Percentiles rank a stretch among this genome's conserved stretches.
These are phyloP conservation scores for Tetramorium alpestre DNA, from an alignment of 1,140 invertebrate species.

Conservation along the genomic window DNA sequence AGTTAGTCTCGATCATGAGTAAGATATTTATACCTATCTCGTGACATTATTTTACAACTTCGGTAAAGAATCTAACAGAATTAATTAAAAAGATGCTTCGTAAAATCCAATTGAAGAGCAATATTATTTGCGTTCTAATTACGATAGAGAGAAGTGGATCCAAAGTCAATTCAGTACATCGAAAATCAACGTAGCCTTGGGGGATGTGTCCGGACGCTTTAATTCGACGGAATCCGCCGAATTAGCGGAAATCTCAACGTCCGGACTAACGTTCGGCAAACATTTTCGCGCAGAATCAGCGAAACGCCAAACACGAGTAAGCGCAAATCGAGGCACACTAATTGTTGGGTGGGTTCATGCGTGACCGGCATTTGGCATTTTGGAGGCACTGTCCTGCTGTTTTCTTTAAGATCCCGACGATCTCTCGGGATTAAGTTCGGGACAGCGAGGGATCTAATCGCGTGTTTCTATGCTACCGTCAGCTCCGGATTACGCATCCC, in stretches of 20 bases:
- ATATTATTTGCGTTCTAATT: background rate
- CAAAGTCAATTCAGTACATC: background rate
- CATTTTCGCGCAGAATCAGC: slow-evolving; percentile 56
- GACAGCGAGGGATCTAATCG: slow-evolving; percentile 11
- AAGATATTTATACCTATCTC: background rate
- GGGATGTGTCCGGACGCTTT: background rate
- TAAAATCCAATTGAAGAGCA: background rate
- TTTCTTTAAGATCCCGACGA: slow-evolving; percentile 14
- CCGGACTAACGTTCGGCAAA: slow-evolving; percentile 26
- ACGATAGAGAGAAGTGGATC: background rate
- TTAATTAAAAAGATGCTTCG: background rate
- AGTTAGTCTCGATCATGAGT: background rate
- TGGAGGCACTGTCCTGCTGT: background rate
- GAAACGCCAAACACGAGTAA: slow-evolving; percentile 30
- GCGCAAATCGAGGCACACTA: slow-evolving; percentile 46
- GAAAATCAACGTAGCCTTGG: background rate
- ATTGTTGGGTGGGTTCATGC: slow-evolving; percentile 42
- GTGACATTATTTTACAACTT: background rate
- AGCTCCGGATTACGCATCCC: background rate
- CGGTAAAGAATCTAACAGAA: background rate
- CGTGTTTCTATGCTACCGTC: background rate
- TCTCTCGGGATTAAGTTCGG: slow-evolving; percentile 22
- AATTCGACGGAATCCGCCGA: slow-evolving; percentile 44
- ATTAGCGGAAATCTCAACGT: slow-evolving; percentile 38
- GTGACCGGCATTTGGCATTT: slow-evolving; percentile 54